These are phyloP conservation scores for Anas acuta DNA, from an alignment of 2,797 vertebrate species.

Conservation along the genomic window DNA sequence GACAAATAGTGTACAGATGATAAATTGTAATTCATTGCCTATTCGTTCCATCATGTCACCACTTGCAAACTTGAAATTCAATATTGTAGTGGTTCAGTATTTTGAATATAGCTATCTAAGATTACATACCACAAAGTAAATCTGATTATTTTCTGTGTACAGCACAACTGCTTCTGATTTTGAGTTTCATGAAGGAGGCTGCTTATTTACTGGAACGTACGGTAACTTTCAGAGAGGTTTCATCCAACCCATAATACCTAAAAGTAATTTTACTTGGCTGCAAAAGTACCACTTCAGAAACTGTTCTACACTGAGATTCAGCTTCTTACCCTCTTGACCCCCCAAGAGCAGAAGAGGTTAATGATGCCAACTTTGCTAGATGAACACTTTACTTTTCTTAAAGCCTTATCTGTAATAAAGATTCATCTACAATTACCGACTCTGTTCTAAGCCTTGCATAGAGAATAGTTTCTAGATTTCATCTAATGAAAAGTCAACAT, in stretches of 20 bases:
- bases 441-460: not conserved
- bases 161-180: not conserved
- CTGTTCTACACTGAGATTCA: conserved; percentile 3
- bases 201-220: not conserved
- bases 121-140: not conserved
- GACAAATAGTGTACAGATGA: not conserved
- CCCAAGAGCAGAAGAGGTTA: conserved; percentile 42
- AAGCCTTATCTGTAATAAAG: not conserved
- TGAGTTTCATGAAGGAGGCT: not conserved
- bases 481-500: not conserved
- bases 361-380: conserved; percentile 15
- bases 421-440: conserved; percentile 29
- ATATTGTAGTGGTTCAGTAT: not conserved
- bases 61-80: not conserved
- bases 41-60: not conserved
- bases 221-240: not conserved
- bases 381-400: conserved; percentile 16
- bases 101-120: not conserved
- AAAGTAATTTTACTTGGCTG: conserved; percentile 26
- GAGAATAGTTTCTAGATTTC: conserved; percentile 2
- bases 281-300: not conserved
- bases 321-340: not conserved
- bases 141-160: not conserved
- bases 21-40: not conserved
- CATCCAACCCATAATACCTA: not conserved